A percentile compares a stretch with the other conserved stretches of the same genome.
Evolutionary conservation across 2,113 vertebrate genomes (phyloP).

Genomic region (Peromyscus californicus): DNA sequence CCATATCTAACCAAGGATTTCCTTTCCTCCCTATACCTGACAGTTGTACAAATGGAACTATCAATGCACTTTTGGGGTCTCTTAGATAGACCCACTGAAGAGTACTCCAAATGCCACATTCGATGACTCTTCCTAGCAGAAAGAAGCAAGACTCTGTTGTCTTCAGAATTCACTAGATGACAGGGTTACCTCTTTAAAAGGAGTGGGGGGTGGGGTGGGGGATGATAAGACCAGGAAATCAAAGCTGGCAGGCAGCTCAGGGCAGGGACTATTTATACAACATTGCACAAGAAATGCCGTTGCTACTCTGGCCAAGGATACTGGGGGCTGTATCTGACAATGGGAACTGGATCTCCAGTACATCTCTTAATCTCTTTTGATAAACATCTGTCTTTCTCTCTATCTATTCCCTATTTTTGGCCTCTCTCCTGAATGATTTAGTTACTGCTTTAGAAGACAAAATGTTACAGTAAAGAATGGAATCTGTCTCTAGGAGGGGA

Average conservation of each 20-base stretch:
- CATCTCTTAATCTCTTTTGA: background rate
- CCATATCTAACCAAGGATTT: background rate
- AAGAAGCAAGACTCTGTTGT: background rate
- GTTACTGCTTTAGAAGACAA: background rate
- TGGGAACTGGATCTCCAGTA: background rate
- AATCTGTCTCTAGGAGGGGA: background rate
- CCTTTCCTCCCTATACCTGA: background rate
- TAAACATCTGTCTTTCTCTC: background rate
- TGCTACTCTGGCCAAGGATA: background rate
- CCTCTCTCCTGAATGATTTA: background rate
- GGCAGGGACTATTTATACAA: background rate
- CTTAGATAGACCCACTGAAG: background rate
- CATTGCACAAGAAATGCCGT: background rate
- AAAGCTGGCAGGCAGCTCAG: background rate
- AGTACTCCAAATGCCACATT: background rate
- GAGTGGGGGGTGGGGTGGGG: background rate
- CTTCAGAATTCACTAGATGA: background rate
- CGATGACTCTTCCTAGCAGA: background rate
- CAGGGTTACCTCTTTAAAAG: background rate
- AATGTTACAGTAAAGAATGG: background rate
- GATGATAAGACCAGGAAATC: background rate
- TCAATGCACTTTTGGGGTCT: background rate
- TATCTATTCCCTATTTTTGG: background rate
- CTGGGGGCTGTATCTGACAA: background rate
- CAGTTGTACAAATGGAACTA: background rate